Evolutionary conservation across 1,140 invertebrate genomes (phyloP).

Genomic region (Eumaeus atala): DNA sequence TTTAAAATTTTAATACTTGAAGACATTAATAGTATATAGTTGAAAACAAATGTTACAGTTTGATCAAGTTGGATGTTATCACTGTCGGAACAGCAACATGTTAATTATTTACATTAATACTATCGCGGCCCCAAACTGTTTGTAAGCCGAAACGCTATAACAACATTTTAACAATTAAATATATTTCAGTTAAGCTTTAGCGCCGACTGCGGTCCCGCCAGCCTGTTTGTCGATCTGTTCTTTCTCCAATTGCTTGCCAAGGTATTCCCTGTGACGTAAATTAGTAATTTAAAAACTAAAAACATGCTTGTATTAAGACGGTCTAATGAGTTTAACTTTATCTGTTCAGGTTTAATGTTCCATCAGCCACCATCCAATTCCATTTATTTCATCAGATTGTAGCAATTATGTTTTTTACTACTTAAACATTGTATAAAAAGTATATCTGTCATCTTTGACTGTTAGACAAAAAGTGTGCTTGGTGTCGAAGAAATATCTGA

Average conservation of each 20-base stretch:
- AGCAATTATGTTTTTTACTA: too few relatives aligned
- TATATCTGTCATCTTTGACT: too few relatives aligned
- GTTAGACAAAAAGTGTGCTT: too few relatives aligned
- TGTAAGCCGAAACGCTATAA: slow-evolving; percentile 6
- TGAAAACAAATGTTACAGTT: background rate
- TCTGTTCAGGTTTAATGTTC: too few relatives aligned
- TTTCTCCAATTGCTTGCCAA: slow-evolving; percentile 95
- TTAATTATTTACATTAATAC: slow-evolving; percentile 11
- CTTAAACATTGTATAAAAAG: too few relatives aligned
- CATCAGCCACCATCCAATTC: too few relatives aligned
- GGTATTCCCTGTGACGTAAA: slow-evolving; percentile 86
- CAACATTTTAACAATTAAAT: slow-evolving; percentile 10
- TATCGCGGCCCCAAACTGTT: slow-evolving; percentile 8
- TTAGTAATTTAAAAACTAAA: too few relatives aligned
- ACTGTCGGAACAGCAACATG: background rate
- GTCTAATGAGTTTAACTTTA: too few relatives aligned
- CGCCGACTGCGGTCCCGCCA: slow-evolving; percentile 73
- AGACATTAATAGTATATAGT: slow-evolving; percentile 6
- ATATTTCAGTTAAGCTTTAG: slow-evolving; percentile 75
- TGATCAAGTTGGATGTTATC: background rate
- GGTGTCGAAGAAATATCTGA: too few relatives aligned
- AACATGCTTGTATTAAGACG: too few relatives aligned
- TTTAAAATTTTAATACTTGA: slow-evolving; percentile 10
- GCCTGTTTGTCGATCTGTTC: slow-evolving; percentile 81
- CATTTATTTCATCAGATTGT: too few relatives aligned